Base-by-base conservation (phyloP, 1,140 invertebrate genomes). In the Radopholus similis region DNA sequence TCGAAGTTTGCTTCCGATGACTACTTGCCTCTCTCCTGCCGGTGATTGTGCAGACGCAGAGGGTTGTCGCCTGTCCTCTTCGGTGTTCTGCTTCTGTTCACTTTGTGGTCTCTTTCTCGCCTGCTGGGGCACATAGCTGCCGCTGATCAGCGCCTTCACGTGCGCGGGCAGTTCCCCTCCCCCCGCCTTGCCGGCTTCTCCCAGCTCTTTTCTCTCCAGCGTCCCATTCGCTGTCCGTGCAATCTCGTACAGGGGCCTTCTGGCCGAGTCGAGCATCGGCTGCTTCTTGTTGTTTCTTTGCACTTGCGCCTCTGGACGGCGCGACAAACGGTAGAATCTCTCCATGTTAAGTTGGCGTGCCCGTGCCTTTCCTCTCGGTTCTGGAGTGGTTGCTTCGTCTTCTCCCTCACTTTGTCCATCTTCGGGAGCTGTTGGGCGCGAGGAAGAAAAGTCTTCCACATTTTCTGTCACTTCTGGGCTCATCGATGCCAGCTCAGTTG, bases 321-420 rank as follows among this genome's bases (percentile, higher is more conserved):
- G 34, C n/a, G 49, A 38, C n/a, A 68, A n/a, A 13, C 66, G 66
- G 11, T 54, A 66, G 66, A 81, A 81, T 18, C 79, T 53, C 30
- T 81, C 76, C 79, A 81, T 81, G 64, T 81, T 81, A 26, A 81
- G 63, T 60, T 75, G 57, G 26, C 59, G 35, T 15, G 71, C 66
- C n/a, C n/a, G 54, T 9, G 13, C 35, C 38, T 26, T 55, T 54
- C 38, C 6, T 2, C 49, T 54, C 26, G 60, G 18, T 21, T 34
- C 28, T 23, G 4, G 8, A 37, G 38, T 44, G 15, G 35, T 0
- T 68, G 18, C 18, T 15, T n/a, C n/a, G n/a, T n/a, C n/a, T n/a
- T n/a, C n/a, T n/a, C n/a, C n/a, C n/a, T n/a, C n/a, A n/a, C n/a
- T n/a, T n/a, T n/a, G n/a, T n/a, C n/a, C n/a, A n/a, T n/a, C n/a